Base-by-base conservation (phyloP, 2,797 vertebrate species). In the Anabas testudineus region DNA sequence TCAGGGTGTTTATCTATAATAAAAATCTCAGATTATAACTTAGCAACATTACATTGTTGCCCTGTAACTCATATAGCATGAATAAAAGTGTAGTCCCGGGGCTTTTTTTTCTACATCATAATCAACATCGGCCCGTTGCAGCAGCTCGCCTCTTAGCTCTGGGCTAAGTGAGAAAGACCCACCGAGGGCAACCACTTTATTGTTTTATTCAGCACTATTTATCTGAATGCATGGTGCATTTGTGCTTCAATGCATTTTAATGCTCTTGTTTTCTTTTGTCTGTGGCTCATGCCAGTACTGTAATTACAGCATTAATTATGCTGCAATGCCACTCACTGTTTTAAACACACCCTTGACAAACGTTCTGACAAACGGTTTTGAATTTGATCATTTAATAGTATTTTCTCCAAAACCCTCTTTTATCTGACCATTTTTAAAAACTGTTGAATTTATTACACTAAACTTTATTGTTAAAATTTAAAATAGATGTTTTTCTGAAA, bases 1-100 rank as follows among this genome's bases (percentile, higher is more conserved):
- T 68, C 34, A 45, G 75, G 81, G 72, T 85, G 88, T 91, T 91
- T 87, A 88, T 88, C 79, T 87, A 67, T 73, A 86, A 91, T 86
- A 87, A 82, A 78, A 87, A 85, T 78, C 74, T 78, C 28, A 62
- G 82, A 77, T 80, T 68, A 78, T 83, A 76, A 81, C 71, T 66
- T 43, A 57, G 74, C 39, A 46, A 67, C 59, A 73, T 63, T 74
- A 70, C 56, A 47, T 46, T 81, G 73, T 75, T 70, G 67, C 46
- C 66, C 34, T 1, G n/a, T 34, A 69, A 75, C 71, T 82, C 73
- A 61, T 68, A 74, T 19, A 57, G 32, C 49, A 53, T 46, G 67
- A 75, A 69, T 65, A 32, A 81, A 82, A 55, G 34, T 63, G 57
- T 28, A 28, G 28, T 84, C 59, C 67, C 3, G 3, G n/a, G 19